These are phyloP conservation scores for Akabosia matsudoensis DNA, from an alignment of 1,140 invertebrate species.

Conservation along the genomic window DNA sequence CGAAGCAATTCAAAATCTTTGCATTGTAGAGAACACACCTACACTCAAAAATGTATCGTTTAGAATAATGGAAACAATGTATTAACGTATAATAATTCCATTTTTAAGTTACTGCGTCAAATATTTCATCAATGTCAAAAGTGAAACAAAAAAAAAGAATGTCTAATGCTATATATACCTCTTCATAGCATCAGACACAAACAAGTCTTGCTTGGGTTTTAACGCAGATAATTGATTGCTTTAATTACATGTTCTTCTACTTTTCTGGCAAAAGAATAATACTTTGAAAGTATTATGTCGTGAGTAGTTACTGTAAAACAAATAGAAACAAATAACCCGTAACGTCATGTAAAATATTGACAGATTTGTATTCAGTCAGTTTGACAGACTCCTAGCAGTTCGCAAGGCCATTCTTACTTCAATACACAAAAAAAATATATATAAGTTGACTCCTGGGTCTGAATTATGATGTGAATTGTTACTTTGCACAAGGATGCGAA, in stretches of 20 bases:
- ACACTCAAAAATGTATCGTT: background rate
- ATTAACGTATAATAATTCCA: too few species aligned
- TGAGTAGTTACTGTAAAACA: background rate
- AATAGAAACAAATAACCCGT: background rate
- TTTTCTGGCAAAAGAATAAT: background rate
- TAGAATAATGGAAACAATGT: too few species aligned
- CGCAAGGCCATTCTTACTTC: background rate
- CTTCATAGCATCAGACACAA: too few species aligned
- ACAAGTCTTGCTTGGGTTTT: too few species aligned
- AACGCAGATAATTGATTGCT: too few species aligned
- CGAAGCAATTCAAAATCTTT: background rate
- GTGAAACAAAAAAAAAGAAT: background rate
- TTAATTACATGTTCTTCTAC: background rate
- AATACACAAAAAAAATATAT: too few species aligned
- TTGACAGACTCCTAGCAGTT: conserved; percentile 19
- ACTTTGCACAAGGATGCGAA: background rate
- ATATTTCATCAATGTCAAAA: background rate
- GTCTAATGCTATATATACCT: background rate
- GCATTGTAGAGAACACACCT: background rate
- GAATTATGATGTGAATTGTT: background rate
- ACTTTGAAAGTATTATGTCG: background rate
- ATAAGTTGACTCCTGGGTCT: background rate
- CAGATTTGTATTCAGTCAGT: conserved; percentile 3
- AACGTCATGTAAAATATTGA: conserved; percentile 8
- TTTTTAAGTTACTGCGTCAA: background rate